Evolutionary conservation across 2,797 vertebrate species (phyloP), one percentile per base, ranked within the genome.

Genomic region (Ptychobarbus kaznakovi): DNA sequence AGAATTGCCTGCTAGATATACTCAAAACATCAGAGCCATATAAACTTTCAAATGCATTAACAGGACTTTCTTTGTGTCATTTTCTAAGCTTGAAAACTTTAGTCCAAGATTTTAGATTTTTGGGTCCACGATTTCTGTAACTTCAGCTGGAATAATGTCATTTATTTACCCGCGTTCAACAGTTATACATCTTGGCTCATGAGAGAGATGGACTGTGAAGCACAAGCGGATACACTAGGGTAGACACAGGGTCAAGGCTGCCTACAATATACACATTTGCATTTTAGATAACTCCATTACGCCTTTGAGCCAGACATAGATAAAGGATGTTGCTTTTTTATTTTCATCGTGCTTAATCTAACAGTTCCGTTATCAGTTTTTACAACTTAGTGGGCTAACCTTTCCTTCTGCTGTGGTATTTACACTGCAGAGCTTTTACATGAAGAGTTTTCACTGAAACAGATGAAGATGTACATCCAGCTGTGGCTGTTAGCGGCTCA

Each of bases 401-500:
- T 84, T 87, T 88, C 66, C 42, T 46, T 15, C 32, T 46, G 79
- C 69, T 61, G n/a, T 79, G 40, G 25, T 85, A 82, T 83, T 84
- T 82, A 44, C 46, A 49, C 46, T 35, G 56, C 79, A 44, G 28
- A 70, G 65, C n/a, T 81, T 83, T 87, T 76, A 82, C 72, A 76
- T 81, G 79, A 81, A 63, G 51, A 25, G 68, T 49, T 65, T 82
- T 81, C 46, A 46, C 6, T 69, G 46, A 86, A 72, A 81, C 61
- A 76, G n/a, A 35, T 42, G 44, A 66, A 85, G 80, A 80, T 32
- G 10, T 46, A 44, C 38, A 6, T 77, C 61, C 58, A 63, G 79
- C 73, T 81, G 28, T n/a, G 51, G 28, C 70, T 88, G 65, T 88
- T 92, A 81, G 84, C 63, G n/a, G 81, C 69, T 88, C 83, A 75